Base-by-base conservation (phyloP, 2,113 vertebrate species). In the Pristiophorus japonicus region DNA sequence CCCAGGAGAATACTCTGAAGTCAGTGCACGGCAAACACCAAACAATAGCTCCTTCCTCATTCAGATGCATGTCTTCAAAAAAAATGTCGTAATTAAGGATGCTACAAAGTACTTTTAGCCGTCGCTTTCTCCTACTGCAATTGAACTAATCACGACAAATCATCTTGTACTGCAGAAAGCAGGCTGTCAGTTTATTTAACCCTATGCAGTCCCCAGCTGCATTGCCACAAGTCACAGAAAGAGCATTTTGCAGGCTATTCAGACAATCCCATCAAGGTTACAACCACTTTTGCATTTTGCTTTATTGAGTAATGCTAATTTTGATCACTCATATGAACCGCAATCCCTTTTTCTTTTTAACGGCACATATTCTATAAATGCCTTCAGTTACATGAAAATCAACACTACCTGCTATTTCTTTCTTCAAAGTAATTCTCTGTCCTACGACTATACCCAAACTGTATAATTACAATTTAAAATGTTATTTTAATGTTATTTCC, bases 1-100 rank as follows among this genome's bases (percentile, higher is more conserved):
- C 97, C 96, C 97, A 95, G 95, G 97, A 97, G 97, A 97, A 70
- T 92, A 92, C 88, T 92, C 88, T 38, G 59, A 92, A 92, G 97
- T 96, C 96, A 0, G 96, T 96, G 47, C 97, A 97, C 97, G 97
- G 97, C 65, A 47, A 70, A 20, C 38, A n/a, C 42, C 92, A 66
- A 94, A 94, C 92, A 94, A 94, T 94, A 70, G 92, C 92, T 94
- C 92, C 92, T 94, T 94, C 92, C 92, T 94, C 92, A 94, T 94
- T 70, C 92, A 67, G n/a, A 94, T 94, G 63, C 92, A 66, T 47
- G 92, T 66, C 65, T 70, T 94, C 38, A 94, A 66, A 66, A 94
- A 65, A 66, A 27, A 94, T 67, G 63, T 94, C 65, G 88, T 59
- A 94, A 94, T 94, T 67, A 94, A 67, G 65, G 65, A 94, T 94